phyloP scores from a whole-genome alignment of 2,888 invertebrate genomes.

The Phyto melanocephala region DNA sequence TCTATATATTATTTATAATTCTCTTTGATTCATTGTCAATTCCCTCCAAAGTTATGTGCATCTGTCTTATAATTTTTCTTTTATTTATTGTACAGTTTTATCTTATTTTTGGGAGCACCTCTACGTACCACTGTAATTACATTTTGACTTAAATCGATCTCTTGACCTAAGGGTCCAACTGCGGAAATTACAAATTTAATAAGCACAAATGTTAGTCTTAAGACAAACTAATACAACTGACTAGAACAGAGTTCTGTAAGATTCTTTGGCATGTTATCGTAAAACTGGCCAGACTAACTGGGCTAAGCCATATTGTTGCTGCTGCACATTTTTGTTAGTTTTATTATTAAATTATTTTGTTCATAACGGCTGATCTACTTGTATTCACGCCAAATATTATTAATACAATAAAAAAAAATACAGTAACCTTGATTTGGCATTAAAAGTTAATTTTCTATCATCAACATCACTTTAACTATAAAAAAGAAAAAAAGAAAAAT shows the following conservation, averaged over 20 bases:
- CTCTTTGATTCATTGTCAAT: background rate
- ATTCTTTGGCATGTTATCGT: background rate
- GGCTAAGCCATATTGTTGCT: slow-evolving; percentile 17
- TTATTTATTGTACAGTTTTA: background rate
- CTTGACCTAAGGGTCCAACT: slow-evolving; percentile 77
- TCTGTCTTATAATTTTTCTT: slow-evolving; percentile 27
- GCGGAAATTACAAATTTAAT: slow-evolving; percentile 78
- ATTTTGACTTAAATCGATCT: slow-evolving; percentile 76
- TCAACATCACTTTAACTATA: slow-evolving; percentile 56
- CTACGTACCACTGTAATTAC: slow-evolving; percentile 70
- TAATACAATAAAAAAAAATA: slow-evolving; percentile 52
- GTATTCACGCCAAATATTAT: slow-evolving; percentile 66
- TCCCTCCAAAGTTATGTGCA: background rate
- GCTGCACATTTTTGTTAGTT: background rate
- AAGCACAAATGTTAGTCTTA: slow-evolving; percentile 65
- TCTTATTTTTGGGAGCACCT: slow-evolving; percentile 51
- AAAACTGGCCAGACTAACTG: slow-evolving; percentile 31
- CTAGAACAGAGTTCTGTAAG: background rate
- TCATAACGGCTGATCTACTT: slow-evolving; percentile 61
- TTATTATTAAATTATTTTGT: slow-evolving; percentile 19
- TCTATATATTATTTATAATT: background rate
- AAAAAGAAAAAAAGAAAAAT: slow-evolving; percentile 7
- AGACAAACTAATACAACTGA: background rate
- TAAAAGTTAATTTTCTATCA: slow-evolving; percentile 64
- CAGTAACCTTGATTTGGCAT: slow-evolving; percentile 66